Evolutionary conservation across 2,797 vertebrate species (phyloP).

Genomic region (Lepilemur ruficaudatus): DNA sequence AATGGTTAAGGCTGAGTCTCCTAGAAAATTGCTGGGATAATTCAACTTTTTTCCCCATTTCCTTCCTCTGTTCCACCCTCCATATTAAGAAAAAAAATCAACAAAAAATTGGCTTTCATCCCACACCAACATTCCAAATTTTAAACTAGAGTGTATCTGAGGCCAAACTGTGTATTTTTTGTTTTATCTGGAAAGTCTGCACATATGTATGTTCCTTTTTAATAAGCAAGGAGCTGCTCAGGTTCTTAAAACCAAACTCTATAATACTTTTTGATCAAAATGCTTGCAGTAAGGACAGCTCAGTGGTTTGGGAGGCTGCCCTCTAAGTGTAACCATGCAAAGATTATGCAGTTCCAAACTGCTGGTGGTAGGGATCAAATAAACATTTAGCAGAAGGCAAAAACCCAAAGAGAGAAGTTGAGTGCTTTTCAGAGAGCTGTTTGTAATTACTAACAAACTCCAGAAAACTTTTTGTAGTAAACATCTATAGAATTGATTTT

Average conservation of each 20-base stretch:
- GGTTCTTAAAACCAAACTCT: constrained; percentile 5
- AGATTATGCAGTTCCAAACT: not conserved
- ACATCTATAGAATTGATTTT: not conserved
- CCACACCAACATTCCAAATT: constrained; percentile 33
- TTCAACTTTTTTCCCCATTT: constrained; percentile 37
- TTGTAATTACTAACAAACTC: not conserved
- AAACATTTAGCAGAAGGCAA: not conserved
- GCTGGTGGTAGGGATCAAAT: not conserved
- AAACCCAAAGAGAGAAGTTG: not conserved
- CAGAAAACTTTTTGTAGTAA: not conserved
- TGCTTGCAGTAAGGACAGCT: not conserved
- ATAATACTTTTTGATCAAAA: not conserved
- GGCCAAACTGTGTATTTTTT: not conserved
- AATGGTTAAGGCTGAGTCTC: not conserved
- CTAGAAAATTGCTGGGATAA: constrained; percentile 38
- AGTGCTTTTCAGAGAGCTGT: not conserved
- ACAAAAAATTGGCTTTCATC: constrained; percentile 51
- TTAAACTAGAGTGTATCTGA: constrained; percentile 36
- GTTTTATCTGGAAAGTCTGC: constrained; percentile 37
- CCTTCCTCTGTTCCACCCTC: constrained; percentile 37
- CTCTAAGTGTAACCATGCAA: not conserved
- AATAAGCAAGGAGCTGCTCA: not conserved
- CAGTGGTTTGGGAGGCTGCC: not conserved
- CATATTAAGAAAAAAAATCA: constrained; percentile 15
- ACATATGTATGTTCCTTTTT: not conserved